Evolutionary conservation across 2,113 vertebrate genomes (phyloP).

Genomic region (Polypterus senegalus): DNA sequence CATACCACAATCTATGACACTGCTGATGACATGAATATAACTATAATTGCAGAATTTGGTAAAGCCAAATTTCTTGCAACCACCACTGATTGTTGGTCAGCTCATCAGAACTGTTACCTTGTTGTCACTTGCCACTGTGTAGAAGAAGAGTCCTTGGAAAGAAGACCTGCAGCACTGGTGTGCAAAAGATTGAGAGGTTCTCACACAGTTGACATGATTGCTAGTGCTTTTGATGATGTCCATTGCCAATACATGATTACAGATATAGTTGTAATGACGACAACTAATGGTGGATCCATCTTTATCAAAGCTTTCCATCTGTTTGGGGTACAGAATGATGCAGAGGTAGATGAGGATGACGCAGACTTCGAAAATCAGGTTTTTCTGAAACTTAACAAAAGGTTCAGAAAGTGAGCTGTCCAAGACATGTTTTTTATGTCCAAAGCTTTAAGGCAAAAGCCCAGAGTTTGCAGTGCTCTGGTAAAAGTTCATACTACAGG

Average conservation of each 20-base stretch:
- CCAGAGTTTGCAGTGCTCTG: no score
- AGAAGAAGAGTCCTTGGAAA: slow-evolving; percentile 6
- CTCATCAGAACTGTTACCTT: slow-evolving; percentile 4
- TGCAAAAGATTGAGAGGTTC: slow-evolving; percentile 11
- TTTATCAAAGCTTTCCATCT: slow-evolving; percentile 13
- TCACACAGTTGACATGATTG: slow-evolving; percentile 11
- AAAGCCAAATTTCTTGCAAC: slow-evolving; percentile 6
- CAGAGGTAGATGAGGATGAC: slow-evolving; percentile 4
- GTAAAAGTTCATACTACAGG: no score
- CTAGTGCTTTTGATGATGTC: slow-evolving; percentile 11
- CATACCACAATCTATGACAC: slow-evolving; percentile 6
- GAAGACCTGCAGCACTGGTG: slow-evolving; percentile 8
- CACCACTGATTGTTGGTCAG: slow-evolving; percentile 8
- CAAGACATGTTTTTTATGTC: no score
- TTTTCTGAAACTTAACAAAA: no score
- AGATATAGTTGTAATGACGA: slow-evolving; percentile 15
- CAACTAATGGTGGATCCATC: slow-evolving; percentile 13
- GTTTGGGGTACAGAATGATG: slow-evolving; percentile 10
- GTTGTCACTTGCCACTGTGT: slow-evolving; percentile 5
- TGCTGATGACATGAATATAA: slow-evolving; percentile 1
- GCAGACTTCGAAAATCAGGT: not conserved
- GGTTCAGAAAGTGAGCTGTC: no score
- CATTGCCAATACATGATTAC: slow-evolving; percentile 9
- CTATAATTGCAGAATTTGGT: slow-evolving; percentile 2
- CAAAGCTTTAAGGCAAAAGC: no score